phyloP scores from a whole-genome alignment of 2,113 vertebrate species.

The Scomber colias region DNA sequence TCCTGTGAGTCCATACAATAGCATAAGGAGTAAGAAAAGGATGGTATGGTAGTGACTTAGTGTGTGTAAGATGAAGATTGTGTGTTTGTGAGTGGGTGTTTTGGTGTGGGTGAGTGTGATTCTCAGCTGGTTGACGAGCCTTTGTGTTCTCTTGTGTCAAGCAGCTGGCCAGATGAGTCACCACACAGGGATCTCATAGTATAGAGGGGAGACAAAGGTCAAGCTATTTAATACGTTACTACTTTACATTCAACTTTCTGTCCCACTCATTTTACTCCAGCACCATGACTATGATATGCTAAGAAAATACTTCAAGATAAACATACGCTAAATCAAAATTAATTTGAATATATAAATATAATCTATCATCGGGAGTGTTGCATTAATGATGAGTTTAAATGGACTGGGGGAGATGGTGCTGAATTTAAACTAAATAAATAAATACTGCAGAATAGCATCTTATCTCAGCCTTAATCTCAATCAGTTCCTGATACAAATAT shows the following conservation, averaged over 20 bases:
- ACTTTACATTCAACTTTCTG: constrained; percentile 1
- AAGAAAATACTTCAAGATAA: not conserved
- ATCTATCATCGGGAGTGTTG: not conserved
- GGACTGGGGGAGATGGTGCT: not conserved
- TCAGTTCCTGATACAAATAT: not conserved
- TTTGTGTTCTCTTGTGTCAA: constrained; percentile 56
- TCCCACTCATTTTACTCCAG: not conserved
- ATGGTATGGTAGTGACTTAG: constrained; percentile 9
- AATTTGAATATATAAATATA: not conserved
- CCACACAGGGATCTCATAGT: constrained; percentile 24
- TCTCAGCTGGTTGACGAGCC: constrained; percentile 68
- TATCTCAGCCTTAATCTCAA: not conserved
- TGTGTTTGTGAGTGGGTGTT: not conserved
- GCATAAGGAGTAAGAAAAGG: not conserved
- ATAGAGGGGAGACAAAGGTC: constrained; percentile 22
- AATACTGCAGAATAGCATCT: not conserved
- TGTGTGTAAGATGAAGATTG: not conserved
- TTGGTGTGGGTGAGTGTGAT: constrained; percentile 9
- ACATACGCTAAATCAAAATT: not conserved
- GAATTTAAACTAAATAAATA: not conserved
- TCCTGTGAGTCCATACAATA: constrained; percentile 9
- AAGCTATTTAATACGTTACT: constrained; percentile 3
- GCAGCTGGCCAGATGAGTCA: constrained; percentile 77
- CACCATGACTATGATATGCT: constrained; percentile 8
- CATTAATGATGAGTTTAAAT: not conserved